Conservation (phyloP, 2,888 invertebrate genomes). For the Melieria picta region DNA sequence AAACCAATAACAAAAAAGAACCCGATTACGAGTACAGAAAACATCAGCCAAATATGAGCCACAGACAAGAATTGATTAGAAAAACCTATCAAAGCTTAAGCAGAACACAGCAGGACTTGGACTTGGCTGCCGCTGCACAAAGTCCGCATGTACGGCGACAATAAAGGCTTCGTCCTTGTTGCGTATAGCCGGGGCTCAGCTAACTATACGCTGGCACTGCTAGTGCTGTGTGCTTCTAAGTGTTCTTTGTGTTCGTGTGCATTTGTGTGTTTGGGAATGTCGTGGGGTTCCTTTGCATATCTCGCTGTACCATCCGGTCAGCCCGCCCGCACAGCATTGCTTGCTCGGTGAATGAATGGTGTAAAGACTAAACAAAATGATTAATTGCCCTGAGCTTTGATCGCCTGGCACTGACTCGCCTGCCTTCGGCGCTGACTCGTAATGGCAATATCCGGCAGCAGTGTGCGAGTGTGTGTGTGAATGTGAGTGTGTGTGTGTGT, state of each 20-base stretch:
- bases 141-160: not conserved
- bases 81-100: conserved; percentile 44
- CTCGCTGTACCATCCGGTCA: conserved; percentile 30
- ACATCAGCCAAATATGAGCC: no score
- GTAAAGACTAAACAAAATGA: conserved; percentile 66
- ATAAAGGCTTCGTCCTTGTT: no score
- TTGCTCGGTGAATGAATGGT: conserved; percentile 49
- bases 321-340: not conserved
- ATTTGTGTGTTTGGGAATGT: not conserved
- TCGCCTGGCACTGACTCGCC: conserved; percentile 51
- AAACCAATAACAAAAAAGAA: no score
- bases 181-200: no score
- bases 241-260: conserved; percentile 2
- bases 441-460: not conserved
- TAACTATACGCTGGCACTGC: no score
- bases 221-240: not conserved
- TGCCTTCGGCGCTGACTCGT: not conserved
- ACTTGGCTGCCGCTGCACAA: not conserved
- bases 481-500: not conserved
- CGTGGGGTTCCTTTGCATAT: conserved; percentile 34
- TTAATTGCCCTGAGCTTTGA: conserved; percentile 67
- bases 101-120: conserved; percentile 23
- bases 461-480: not conserved
- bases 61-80: conserved; percentile 38
- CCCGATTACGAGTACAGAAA: no score